phyloP scores from a whole-genome alignment of 2,113 vertebrate species.

The Myanophis thanlyinensis region DNA sequence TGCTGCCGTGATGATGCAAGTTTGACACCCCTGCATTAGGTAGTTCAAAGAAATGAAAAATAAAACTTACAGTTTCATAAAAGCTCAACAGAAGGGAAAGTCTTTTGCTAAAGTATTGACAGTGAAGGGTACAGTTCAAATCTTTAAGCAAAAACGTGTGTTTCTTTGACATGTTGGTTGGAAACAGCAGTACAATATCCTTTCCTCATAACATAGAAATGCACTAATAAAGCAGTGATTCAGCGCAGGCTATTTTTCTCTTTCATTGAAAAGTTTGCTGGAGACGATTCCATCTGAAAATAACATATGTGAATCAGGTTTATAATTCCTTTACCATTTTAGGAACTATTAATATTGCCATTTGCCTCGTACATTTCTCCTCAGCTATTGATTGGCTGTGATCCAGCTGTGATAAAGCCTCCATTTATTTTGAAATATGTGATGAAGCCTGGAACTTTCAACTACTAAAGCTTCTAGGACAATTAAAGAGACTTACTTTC shows the following conservation, averaged over 20 bases:
- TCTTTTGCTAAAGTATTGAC: rapidly evolving
- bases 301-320: slow-evolving; percentile 5
- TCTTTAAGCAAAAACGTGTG: not conserved
- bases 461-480: not conserved
- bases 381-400: rapidly evolving
- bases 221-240: not conserved
- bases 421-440: not conserved
- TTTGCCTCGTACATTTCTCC: not conserved
- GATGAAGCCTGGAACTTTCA: not conserved
- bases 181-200: not conserved
- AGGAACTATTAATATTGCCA: not conserved
- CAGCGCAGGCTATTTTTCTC: not conserved
- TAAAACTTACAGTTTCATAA: not conserved
- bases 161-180: not conserved
- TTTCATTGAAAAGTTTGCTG: not conserved
- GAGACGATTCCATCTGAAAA: slow-evolving; percentile 4
- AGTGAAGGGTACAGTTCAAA: slow-evolving; percentile 4
- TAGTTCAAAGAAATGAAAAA: slow-evolving; percentile 7
- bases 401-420: not conserved
- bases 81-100: not conserved
- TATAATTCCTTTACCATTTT: slow-evolving; percentile 1
- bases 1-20: no score
- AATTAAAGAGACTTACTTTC: not conserved
- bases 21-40: no score
- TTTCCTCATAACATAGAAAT: not conserved